Evolutionary conservation across 2,113 vertebrate genomes (phyloP), one percentile per base, ranked within the genome.

Genomic region (Prionailurus bengalensis): DNA sequence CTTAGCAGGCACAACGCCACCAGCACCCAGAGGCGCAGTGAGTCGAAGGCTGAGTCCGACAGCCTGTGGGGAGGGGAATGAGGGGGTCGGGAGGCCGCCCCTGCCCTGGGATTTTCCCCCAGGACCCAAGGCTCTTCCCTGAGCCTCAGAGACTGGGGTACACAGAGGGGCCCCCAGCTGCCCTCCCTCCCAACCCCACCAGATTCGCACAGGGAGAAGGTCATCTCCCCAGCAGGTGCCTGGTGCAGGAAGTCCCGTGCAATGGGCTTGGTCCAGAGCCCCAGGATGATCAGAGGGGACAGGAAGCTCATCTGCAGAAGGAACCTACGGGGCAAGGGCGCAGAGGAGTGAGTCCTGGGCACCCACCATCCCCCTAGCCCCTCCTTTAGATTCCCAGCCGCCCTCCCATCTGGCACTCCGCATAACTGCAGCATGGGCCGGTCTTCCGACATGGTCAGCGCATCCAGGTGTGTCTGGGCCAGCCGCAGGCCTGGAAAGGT

Each of bases 401-500:
- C 51, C 25, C 14, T 5, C 13, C 1, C 7, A 14, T 61, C 12
- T 4, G 4, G 61, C 7, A 17, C 80, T 15, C 68, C 95, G 98
- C 98, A 7, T 97, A 98, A 99, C 99, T 99, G 99, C 48, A 99
- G 98, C 97, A 99, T 74, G 1, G 99, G 99, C 10, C 97, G 98
- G 93, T 98, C 98, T 0, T 99, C 98, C 0, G 99, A 99, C 99
- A 99, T 98, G 97, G 99, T 98, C 0, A 99, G 99, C 0, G 99
- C 99, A 0, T 99, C 99, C 0, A 99, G 98, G 97, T 99, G 99
- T 0, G 99, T 99, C 99, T 99, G 99, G 51, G 99, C 99, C 98
- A 99, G 97, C 29, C 99, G 99, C 94, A 99, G 99, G 68, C 99
- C 99, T 0, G 99, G 99, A 97, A 99, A 99, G 19, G 99, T 99